phyloP scores from a whole-genome alignment of 1,140 invertebrate genomes.

The Scaptodrosophila lebanonensis region DNA sequence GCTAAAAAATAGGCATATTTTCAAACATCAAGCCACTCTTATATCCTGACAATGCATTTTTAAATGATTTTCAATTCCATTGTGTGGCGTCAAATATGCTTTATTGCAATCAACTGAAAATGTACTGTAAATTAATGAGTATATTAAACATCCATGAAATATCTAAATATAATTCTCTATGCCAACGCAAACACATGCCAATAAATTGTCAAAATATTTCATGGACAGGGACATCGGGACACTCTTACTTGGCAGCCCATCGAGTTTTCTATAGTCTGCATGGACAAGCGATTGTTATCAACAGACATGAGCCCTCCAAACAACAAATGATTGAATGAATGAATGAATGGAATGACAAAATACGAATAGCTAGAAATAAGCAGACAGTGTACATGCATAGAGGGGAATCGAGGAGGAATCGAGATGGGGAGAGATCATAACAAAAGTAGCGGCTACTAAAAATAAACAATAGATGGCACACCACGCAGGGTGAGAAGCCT shows the following conservation, averaged over 20 bases:
- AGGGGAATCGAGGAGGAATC: too few species aligned
- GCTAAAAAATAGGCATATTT: too few species aligned
- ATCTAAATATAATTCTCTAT: not conserved
- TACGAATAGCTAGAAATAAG: slow-evolving; percentile 9
- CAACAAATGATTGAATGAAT: slow-evolving; percentile 43
- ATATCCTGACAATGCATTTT: too few species aligned
- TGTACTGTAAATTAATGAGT: too few species aligned
- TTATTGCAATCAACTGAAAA: too few species aligned
- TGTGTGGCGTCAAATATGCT: too few species aligned
- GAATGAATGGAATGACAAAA: slow-evolving; percentile 52
- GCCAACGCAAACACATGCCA: slow-evolving; percentile 21
- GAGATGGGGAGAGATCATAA: too few species aligned
- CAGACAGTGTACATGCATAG: too few species aligned
- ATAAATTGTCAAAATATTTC: slow-evolving; percentile 62
- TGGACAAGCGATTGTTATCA: slow-evolving; percentile 38
- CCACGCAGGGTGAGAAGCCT: too few species aligned
- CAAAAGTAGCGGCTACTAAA: slow-evolving; percentile 61
- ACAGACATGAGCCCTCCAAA: slow-evolving; percentile 28
- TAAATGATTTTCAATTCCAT: too few species aligned
- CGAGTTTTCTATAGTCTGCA: slow-evolving; percentile 16
- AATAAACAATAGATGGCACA: slow-evolving; percentile 50
- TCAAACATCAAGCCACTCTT: too few species aligned
- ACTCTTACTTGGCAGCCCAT: slow-evolving; percentile 15
- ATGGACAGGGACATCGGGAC: not conserved
- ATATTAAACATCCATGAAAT: not conserved